These are phyloP conservation scores for Chiridota heheva DNA, from an alignment of 35 echinoderm and acorn worm genomes.

Conservation along the genomic window DNA sequence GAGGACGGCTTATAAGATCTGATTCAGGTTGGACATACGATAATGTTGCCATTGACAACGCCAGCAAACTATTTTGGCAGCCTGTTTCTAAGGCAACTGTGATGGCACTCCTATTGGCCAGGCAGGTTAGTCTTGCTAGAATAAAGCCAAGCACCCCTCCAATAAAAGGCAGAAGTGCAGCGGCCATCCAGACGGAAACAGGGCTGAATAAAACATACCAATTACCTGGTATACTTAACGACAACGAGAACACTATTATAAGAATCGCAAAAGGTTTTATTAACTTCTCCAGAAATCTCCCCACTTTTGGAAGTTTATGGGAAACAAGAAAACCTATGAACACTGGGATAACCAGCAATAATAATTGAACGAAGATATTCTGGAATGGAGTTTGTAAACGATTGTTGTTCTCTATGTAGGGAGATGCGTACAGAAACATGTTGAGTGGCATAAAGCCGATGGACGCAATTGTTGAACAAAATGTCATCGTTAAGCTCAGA, in stretches of 20 bases:
- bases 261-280: conserved; percentile 30
- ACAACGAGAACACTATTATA: conserved; percentile 33
- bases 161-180: conserved; percentile 40
- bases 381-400: conserved; percentile 44
- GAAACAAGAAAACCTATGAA: conserved; percentile 43
- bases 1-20: conserved; percentile 52
- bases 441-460: conserved; percentile 70
- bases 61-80: conserved; percentile 76
- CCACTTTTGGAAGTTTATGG: conserved; percentile 55
- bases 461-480: conserved; percentile 60
- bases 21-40: conserved; percentile 70
- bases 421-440: conserved; percentile 51
- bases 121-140: conserved; percentile 56
- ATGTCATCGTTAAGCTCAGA: conserved; percentile 75
- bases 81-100: conserved; percentile 85
- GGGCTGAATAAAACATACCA: conserved; percentile 45
- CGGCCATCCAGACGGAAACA: conserved; percentile 3
- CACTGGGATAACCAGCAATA: conserved; percentile 46
- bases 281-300: conserved; percentile 26
- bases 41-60: conserved; percentile 50
- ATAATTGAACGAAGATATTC: conserved; percentile 46
- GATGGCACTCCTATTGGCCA: conserved; percentile 46
- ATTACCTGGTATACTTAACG: conserved; percentile 38
- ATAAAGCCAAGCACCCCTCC: conserved; percentile 56
- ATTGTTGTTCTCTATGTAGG: conserved; percentile 24